These are phyloP conservation scores for Callyntrura guangdongensis DNA, from an alignment of 2,888 invertebrate species.

Conservation along the genomic window DNA sequence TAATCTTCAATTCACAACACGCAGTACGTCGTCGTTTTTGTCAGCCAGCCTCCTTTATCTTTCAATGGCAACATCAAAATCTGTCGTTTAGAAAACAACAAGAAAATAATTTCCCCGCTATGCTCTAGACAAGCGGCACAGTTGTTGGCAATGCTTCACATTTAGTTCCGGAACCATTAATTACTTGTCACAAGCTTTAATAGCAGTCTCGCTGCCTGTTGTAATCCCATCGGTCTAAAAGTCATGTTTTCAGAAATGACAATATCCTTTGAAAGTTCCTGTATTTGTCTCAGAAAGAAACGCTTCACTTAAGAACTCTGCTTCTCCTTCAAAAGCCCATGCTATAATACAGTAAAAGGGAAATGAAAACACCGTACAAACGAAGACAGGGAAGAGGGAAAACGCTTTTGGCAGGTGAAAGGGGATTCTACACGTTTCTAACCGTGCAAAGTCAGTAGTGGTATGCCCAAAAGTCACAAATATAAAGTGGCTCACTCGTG, in stretches of 20 bases:
- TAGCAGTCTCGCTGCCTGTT: neutral
- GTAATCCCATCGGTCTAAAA: constrained; percentile 1
- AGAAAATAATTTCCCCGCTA: constrained; percentile 57
- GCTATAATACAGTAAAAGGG: neutral
- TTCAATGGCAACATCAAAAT: neutral
- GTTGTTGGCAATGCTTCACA: constrained; percentile 81
- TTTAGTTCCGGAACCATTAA: constrained; percentile 82
- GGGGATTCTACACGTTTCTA: neutral
- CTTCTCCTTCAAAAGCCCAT: neutral
- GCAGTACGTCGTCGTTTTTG: too few relatives aligned
- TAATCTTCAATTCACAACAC: too few relatives aligned
- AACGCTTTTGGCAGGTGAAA: constrained; percentile 79
- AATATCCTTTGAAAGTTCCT: neutral
- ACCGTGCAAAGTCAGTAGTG: too few relatives aligned
- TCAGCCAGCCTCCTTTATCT: too few relatives aligned
- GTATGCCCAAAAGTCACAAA: constrained; percentile 22
- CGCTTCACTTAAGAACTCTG: neutral
- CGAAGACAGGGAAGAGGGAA: constrained; percentile 3
- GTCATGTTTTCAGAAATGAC: constrained; percentile 7
- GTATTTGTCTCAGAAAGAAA: neutral
- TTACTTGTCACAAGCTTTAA: constrained; percentile 77
- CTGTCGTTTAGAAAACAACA: constrained; percentile 43
- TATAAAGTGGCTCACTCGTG: constrained; percentile 46
- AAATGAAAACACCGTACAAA: neutral
- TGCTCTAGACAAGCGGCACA: constrained; percentile 49